phyloP scores from a whole-genome alignment of 2,888 invertebrate species.

The Tachina lurida region DNA sequence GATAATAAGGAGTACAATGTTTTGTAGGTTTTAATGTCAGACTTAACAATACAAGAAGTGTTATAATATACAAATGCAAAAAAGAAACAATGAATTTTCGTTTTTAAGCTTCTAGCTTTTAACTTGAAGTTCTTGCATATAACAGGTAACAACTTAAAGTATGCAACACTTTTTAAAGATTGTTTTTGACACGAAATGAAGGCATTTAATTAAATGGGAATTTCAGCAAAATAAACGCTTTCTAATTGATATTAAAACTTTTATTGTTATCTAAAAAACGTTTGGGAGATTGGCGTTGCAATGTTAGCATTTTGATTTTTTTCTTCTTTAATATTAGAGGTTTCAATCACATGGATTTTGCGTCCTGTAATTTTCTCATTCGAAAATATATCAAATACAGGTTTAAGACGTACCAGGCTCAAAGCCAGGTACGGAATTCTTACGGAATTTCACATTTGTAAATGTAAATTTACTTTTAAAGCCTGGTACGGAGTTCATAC shows the following conservation, averaged over 20 bases:
- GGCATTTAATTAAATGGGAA: not conserved
- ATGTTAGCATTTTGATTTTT: too few relatives aligned
- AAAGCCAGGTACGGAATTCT: too few relatives aligned
- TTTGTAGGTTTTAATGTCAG: slow-evolving; percentile 63
- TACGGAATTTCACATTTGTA: too few relatives aligned
- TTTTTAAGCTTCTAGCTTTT: slow-evolving; percentile 18
- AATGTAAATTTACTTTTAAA: too few relatives aligned
- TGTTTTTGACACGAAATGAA: not conserved
- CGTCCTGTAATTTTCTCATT: too few relatives aligned
- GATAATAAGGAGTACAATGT: slow-evolving; percentile 44
- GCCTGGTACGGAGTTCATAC: too few relatives aligned
- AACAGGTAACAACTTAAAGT: not conserved
- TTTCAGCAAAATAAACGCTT: not conserved
- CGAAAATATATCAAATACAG: too few relatives aligned
- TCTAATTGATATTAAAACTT: not conserved
- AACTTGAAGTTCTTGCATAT: not conserved
- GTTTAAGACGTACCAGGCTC: too few relatives aligned
- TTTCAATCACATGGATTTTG: too few relatives aligned
- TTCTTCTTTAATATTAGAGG: too few relatives aligned
- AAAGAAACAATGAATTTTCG: not conserved
- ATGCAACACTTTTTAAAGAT: slow-evolving; percentile 11
- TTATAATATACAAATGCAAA: not conserved
- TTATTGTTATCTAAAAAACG: not conserved
- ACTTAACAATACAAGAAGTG: slow-evolving; percentile 53
- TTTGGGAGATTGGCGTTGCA: too few relatives aligned